Base-by-base conservation (phyloP, 2,797 vertebrate species). In the Kryptolebias ocellatus region DNA sequence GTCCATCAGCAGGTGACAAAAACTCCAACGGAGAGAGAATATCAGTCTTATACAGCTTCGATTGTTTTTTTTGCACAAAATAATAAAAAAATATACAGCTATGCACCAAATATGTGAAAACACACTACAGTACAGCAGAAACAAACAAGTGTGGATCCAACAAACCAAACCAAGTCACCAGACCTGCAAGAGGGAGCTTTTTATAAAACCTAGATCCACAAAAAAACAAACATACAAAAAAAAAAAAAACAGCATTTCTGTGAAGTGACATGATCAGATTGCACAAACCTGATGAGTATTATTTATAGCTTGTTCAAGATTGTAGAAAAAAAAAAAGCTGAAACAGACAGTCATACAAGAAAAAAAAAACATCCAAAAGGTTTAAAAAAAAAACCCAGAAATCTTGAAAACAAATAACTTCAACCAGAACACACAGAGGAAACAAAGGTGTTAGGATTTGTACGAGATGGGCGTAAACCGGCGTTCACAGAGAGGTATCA, bases 381-480 rank as follows among this genome's bases (percentile, higher is more conserved):
- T 24, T 24, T 34, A 47, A 52, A 49, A 44, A 67, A 73, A 72
- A 73, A 56, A 15, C n/a, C 53, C 59, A 37, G 60, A 51, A 37
- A 55, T 1, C 45, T 78, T 72, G 12, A 60, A 75, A 83, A 72
- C 51, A 2, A 79, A 80, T 72, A 28, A 11, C 62, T 16, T 11
- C 83, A 44, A 91, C 89, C 85, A 70, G 74, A 78, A 78, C 14
- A 5, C 84, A 85, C 29, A 79, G 86, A 85, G 77, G 11, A 54
- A 66, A 81, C 62, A 83, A 84, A 83, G 37, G 44, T 56, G 65
- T 47, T 44, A 65, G 39, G 49, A 49, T 69, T 82, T 55, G 60
- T 77, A 85, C 58, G 84, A 84, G 76, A 87, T 18, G 52, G 56
- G 28, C 66, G 10, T 17, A 63, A 58, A 67, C 45, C 24, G 15